Evolutionary conservation across 2,888 invertebrate genomes (phyloP).

Genomic region (Steinernema hermaphroditum): DNA sequence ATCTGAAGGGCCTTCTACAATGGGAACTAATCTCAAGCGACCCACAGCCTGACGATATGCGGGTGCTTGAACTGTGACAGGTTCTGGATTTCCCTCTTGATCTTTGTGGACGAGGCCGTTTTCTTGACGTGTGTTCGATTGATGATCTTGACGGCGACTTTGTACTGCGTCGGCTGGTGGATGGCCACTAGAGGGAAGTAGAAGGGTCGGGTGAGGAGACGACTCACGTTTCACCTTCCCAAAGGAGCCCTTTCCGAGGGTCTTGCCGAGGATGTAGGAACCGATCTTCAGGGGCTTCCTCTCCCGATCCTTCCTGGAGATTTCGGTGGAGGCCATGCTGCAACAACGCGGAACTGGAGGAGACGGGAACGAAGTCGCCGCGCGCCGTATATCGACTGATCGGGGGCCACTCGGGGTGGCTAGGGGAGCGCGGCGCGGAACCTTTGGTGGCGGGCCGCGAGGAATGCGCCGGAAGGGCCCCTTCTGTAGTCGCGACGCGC

Average conservation of each 20-base stretch:
- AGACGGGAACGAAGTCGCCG: no score
- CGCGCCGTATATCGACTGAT: no score
- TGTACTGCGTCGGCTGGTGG: constrained; percentile 94
- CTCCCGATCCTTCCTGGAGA: constrained; percentile 55
- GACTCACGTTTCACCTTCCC: constrained; percentile 90
- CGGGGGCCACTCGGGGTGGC: no score
- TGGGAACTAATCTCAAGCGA: constrained; percentile 34
- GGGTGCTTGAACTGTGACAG: constrained; percentile 98
- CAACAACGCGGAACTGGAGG: no score
- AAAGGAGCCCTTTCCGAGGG: constrained; percentile 88
- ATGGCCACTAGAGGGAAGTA: constrained; percentile 77
- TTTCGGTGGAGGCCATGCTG: constrained; percentile 48
- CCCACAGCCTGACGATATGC: constrained; percentile 93
- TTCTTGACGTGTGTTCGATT: constrained; percentile 98
- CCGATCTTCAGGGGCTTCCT: constrained; percentile 75
- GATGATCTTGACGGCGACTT: constrained; percentile 96
- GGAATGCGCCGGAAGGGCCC: no score
- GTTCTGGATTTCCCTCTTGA: constrained; percentile 96
- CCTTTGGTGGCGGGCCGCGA: no score
- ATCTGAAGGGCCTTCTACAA: constrained; percentile 68
- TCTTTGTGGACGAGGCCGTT: constrained; percentile 98
- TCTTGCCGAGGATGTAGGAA: constrained; percentile 90
- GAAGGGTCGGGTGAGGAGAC: no score
- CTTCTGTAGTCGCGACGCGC: no score
- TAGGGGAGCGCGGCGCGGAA: no score